These are phyloP conservation scores for Amphibalanus amphitrite DNA, from an alignment of 1,140 invertebrate species.

Conservation along the genomic window DNA sequence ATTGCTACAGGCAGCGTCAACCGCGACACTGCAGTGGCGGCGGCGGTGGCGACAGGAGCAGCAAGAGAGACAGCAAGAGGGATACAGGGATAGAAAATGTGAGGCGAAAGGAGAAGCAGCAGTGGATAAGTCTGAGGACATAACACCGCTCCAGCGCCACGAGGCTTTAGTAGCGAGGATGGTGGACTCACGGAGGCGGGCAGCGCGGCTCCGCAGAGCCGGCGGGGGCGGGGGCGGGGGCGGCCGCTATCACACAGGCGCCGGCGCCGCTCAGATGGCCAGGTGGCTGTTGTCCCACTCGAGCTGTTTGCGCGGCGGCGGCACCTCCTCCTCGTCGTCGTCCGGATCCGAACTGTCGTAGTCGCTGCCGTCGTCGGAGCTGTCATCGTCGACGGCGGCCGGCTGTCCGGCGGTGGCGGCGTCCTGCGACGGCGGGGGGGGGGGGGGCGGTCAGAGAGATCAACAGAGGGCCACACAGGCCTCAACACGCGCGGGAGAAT, in stretches of 20 bases:
- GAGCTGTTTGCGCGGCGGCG: constrained; percentile 27
- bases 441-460: background rate
- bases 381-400: constrained; percentile 38
- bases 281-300: constrained; percentile 47
- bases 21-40: too few species aligned
- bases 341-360: constrained; percentile 31
- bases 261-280: constrained; percentile 27
- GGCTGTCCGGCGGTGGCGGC: constrained; percentile 20
- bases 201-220: background rate
- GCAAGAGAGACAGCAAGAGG: too few species aligned
- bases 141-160: too few species aligned
- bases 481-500: too few species aligned
- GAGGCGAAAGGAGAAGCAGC: too few species aligned
- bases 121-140: too few species aligned
- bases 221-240: constrained; percentile 2
- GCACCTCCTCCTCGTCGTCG: constrained; percentile 30
- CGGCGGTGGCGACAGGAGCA: too few species aligned
- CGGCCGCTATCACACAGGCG: constrained; percentile 4
- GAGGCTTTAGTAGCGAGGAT: too few species aligned
- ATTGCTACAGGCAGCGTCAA: too few species aligned
- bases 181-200: too few species aligned
- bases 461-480: background rate
- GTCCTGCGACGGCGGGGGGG: background rate
- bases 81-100: too few species aligned
- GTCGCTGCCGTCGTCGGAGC: constrained; percentile 35